Evolutionary conservation across 2,888 invertebrate genomes (phyloP).

Genomic region (Parnassius apollo): DNA sequence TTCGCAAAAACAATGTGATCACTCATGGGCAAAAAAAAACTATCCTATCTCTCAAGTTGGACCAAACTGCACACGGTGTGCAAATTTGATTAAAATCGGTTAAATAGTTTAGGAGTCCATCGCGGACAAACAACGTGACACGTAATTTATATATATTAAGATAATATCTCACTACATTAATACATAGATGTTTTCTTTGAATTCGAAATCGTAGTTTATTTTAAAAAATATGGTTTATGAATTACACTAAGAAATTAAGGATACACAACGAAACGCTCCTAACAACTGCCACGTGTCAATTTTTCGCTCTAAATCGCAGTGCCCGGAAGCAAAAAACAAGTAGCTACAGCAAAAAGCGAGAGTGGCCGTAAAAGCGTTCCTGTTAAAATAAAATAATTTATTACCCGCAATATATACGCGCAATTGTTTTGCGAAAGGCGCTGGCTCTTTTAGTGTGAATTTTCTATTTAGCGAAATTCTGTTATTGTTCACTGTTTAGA

Average conservation of each 20-base stretch:
- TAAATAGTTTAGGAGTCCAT: too few relatives aligned
- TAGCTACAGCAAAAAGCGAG: constrained; percentile 68
- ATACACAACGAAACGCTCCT: constrained; percentile 27
- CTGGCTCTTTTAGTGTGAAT: constrained; percentile 41
- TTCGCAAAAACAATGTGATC: too few relatives aligned
- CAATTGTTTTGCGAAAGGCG: constrained; percentile 47
- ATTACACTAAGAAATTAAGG: neutral
- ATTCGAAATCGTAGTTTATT: too few relatives aligned
- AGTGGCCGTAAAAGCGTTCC: constrained; percentile 56
- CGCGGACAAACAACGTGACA: too few relatives aligned
- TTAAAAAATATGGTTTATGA: too few relatives aligned
- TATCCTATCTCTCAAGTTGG: too few relatives aligned
- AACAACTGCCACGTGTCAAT: constrained; percentile 67
- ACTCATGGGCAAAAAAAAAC: too few relatives aligned
- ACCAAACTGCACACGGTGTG: too few relatives aligned
- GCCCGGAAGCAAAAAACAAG: constrained; percentile 61
- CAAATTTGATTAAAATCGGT: too few relatives aligned
- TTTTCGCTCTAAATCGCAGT: constrained; percentile 47
- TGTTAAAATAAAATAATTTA: constrained; percentile 64
- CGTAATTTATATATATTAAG: too few relatives aligned
- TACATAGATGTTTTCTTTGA: too few relatives aligned
- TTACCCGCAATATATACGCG: constrained; percentile 40
- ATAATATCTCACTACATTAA: too few relatives aligned
- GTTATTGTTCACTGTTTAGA: constrained; percentile 39
- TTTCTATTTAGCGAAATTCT: constrained; percentile 46